Conservation (phyloP, 1,140 invertebrate genomes). For the Drosophila azteca region DNA sequence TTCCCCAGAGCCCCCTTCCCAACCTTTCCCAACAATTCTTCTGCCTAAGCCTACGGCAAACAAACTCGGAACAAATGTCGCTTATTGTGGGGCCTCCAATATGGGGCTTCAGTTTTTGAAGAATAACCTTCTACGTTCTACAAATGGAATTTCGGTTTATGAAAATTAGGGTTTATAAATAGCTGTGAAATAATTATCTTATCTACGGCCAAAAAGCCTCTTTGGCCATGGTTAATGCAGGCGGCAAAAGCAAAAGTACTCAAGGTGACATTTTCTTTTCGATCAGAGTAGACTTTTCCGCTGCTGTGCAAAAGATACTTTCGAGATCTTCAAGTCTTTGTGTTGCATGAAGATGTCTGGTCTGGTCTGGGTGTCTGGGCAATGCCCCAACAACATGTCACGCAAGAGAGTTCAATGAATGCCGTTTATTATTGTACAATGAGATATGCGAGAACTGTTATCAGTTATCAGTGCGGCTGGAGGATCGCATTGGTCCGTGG, state of each 20-base stretch:
- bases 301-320: too few relatives aligned
- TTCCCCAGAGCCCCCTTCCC: too few relatives aligned
- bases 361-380: too few relatives aligned
- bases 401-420: too few relatives aligned
- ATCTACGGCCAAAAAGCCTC: constrained; percentile 28
- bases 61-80: constrained; percentile 31
- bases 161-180: constrained; percentile 1
- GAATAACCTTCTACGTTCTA: not conserved
- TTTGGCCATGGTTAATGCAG: constrained; percentile 23
- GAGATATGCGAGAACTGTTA: too few relatives aligned
- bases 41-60: constrained; percentile 2
- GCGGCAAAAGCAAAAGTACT: constrained; percentile 22
- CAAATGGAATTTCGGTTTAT: not conserved
- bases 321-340: too few relatives aligned
- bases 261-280: not conserved
- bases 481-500: too few relatives aligned
- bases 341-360: too few relatives aligned
- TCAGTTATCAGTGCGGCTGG: too few relatives aligned
- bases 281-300: too few relatives aligned
- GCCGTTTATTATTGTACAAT: too few relatives aligned
- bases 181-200: constrained; percentile 23
- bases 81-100: constrained; percentile 24
- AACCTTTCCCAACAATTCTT: constrained; percentile 1
- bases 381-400: too few relatives aligned
- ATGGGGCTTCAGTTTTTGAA: not conserved